Conservation (phyloP, 2,888 invertebrate species). For the Mystacides longicornis region DNA sequence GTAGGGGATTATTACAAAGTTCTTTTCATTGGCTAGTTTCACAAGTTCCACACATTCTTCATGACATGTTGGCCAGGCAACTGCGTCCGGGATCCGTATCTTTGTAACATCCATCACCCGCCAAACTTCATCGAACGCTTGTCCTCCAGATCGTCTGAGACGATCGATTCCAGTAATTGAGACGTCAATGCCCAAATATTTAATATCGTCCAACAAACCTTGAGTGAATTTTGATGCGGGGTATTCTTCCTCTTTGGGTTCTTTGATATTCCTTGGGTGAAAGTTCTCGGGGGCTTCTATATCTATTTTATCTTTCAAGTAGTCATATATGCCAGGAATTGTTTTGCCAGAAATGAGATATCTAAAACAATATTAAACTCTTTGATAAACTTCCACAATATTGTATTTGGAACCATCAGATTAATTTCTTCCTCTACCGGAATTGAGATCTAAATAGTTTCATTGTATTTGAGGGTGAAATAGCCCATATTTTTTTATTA, state of each 20-base stretch:
- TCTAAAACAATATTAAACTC: too few relatives aligned
- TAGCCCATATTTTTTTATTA: too few relatives aligned
- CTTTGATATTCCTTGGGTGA: neutral
- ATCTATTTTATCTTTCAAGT: slow-evolving; percentile 68
- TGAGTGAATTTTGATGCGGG: slow-evolving; percentile 46
- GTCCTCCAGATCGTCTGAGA: slow-evolving; percentile 83
- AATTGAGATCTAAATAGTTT: too few relatives aligned
- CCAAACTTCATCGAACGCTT: slow-evolving; percentile 85
- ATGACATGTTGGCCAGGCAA: slow-evolving; percentile 86
- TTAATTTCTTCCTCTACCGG: too few relatives aligned
- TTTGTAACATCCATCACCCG: slow-evolving; percentile 66
- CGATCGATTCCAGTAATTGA: slow-evolving; percentile 64
- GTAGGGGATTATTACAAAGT: slow-evolving; percentile 84
- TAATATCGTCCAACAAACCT: slow-evolving; percentile 46
- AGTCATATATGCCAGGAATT: slow-evolving; percentile 72
- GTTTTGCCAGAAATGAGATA: slow-evolving; percentile 67
- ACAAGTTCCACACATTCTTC: slow-evolving; percentile 78
- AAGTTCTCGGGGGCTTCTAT: slow-evolving; percentile 32
- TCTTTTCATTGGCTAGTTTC: slow-evolving; percentile 60
- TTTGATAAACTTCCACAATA: too few relatives aligned
- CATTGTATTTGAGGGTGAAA: too few relatives aligned
- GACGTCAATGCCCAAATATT: slow-evolving; percentile 43
- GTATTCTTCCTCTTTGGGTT: slow-evolving; percentile 13
- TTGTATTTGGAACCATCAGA: too few relatives aligned
- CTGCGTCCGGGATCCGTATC: slow-evolving; percentile 84